A percentile compares a stretch with the other conserved stretches of the same genome.
These are phyloP conservation scores for Myxocyprinus asiaticus DNA, from an alignment of 2,113 vertebrate genomes.

Conservation along the genomic window DNA sequence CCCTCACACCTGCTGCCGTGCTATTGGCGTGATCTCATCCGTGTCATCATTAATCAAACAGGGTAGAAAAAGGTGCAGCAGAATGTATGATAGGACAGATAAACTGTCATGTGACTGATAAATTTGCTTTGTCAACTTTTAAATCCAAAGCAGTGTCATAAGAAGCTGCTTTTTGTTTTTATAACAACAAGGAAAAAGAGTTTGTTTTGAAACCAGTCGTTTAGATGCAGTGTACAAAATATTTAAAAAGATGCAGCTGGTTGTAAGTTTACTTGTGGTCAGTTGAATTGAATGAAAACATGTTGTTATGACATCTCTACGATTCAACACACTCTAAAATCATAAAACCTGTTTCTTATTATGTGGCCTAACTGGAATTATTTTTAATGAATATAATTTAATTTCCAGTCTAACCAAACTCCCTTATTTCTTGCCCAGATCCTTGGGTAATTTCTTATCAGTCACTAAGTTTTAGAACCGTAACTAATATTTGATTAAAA, in stretches of 20 bases:
- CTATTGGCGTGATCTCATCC: conserved; percentile 11
- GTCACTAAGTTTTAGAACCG: too few relatives aligned
- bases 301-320: neutral
- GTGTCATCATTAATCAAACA: conserved; percentile 5
- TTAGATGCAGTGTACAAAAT: neutral
- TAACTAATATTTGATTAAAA: too few relatives aligned
- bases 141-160: conserved; percentile 12
- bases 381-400: too few relatives aligned
- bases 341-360: neutral
- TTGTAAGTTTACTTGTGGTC: conserved; percentile 9
- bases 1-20: conserved; percentile 5
- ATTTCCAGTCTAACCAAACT: too few relatives aligned
- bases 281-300: neutral
- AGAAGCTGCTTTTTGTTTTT: neutral
- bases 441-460: too few relatives aligned
- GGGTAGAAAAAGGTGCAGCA: neutral
- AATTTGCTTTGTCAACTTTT: conserved; percentile 66
- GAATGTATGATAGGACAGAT: conserved; percentile 12
- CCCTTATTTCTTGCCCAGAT: too few relatives aligned
- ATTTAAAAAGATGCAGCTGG: neutral
- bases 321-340: neutral
- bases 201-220: conserved; percentile 7
- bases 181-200: neutral
- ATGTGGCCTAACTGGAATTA: neutral
- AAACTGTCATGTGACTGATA: conserved; percentile 27